Percentiles rank a stretch among this genome's conserved stretches.
phyloP scores from a whole-genome alignment of 2,797 vertebrate genomes.

The Platyrinchus mystaceus region DNA sequence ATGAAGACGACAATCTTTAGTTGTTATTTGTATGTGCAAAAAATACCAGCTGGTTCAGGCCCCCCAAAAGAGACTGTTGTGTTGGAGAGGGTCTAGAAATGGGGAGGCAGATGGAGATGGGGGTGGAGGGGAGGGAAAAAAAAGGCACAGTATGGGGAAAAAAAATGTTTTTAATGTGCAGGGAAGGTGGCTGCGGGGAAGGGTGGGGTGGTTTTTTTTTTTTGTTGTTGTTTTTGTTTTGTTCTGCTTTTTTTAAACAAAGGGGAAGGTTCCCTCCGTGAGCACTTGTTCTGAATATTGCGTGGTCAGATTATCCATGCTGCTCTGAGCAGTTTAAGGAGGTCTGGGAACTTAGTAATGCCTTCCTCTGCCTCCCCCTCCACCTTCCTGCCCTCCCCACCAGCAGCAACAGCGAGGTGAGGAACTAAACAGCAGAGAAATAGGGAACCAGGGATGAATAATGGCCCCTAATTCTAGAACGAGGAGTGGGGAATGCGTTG shows the following conservation, averaged over 20 bases:
- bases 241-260: not conserved
- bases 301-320: slow-evolving; percentile 77
- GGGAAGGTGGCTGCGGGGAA: not conserved
- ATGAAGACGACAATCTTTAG: not conserved
- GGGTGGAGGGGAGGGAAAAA: not conserved
- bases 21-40: not conserved
- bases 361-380: not conserved
- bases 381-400: not conserved
- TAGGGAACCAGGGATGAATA: not conserved
- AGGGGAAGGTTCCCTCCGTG: not conserved
- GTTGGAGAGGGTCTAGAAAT: not conserved
- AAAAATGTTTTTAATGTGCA: not conserved
- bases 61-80: not conserved
- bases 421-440: not conserved
- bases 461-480: not conserved
- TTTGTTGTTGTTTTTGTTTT: not conserved
- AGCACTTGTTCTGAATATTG: slow-evolving; percentile 47
- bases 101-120: not conserved
- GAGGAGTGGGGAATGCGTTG: not conserved
- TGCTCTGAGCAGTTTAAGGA: slow-evolving; percentile 81
- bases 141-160: not conserved
- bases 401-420: not conserved
- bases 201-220: not conserved
- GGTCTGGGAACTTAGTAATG: slow-evolving; percentile 60
- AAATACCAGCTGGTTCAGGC: not conserved